A percentile compares a stretch with the other conserved stretches of the same genome.
These are phyloP conservation scores for Lasioglossum figueresi DNA, from an alignment of 2,888 invertebrate species.

Conservation along the genomic window DNA sequence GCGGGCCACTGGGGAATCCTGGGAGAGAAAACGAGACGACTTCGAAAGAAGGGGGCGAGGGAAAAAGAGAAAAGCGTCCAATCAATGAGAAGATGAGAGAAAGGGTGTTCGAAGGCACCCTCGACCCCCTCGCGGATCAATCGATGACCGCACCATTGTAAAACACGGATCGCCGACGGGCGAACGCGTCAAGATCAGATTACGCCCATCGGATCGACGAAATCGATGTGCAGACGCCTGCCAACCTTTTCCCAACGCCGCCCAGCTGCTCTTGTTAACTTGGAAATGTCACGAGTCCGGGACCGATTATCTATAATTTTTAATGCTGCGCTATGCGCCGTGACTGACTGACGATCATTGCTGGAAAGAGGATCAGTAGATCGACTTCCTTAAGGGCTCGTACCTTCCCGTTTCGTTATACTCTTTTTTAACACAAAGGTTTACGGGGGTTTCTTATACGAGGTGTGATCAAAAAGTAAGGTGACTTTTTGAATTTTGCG, in stretches of 20 bases:
- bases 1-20: conserved; percentile 6
- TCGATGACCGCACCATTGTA: conserved; percentile 62
- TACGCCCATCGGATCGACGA: conserved; percentile 56
- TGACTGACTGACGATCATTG: neutral
- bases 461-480: no score
- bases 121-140: conserved; percentile 43
- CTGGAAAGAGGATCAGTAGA: neutral
- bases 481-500: no score
- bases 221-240: conserved; percentile 57
- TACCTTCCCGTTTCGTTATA: neutral
- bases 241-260: conserved; percentile 4
- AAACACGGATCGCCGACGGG: conserved; percentile 49
- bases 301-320: conserved; percentile 23
- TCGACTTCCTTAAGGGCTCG: neutral
- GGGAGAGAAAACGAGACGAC: neutral
- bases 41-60: neutral
- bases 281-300: neutral
- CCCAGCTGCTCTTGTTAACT: neutral
- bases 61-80: conserved; percentile 8
- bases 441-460: no score
- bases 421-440: neutral
- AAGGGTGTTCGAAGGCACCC: conserved; percentile 28
- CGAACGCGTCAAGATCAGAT: conserved; percentile 41
- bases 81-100: conserved; percentile 19
- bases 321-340: neutral